Evolutionary conservation across 1,140 invertebrate genomes (phyloP), one percentile per base, ranked within the genome.

Genomic region (Penaeus chinensis): DNA sequence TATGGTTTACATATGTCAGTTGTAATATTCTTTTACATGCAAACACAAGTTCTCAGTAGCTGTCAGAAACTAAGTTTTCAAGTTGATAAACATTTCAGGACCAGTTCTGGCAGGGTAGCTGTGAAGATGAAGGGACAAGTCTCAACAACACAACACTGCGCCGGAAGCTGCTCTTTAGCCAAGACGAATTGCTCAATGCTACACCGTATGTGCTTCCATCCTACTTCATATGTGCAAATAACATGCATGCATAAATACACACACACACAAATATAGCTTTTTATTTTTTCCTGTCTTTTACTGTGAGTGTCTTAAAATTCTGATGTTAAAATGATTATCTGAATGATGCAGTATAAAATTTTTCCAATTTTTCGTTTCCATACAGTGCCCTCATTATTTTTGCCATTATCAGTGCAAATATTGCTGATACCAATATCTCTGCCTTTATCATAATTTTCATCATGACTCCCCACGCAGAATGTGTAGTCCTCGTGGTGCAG

Each of bases 141-240:
- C 42, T 89, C 2, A 89, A 82, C 80, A 89, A 80, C 60, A 85
- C 88, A 32, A 89, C 88, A 81, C 84, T 89, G 18, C 65, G 83
- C 62, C 83, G 88, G 1, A 89, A 89, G 62, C 71, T 89, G 2
- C 88, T 89, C 20, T 89, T 89, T 42, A 85, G 83, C 54, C 80
- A 77, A 11, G 84, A 85, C 4, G 88, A 89, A 27, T 47, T 85
- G 22, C 37, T 77, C n/a, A 76, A 66, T 76, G 84, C 61, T 20
- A 81, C 82, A 76, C 84, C 82, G 88, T 89, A 61, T 77, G 88
- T 85, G 18, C 24, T 37, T 13, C 20, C 18, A 3, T 27, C 22
- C 1, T 13, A 13, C 32, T 74, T 47, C 22, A 66, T 24, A 24
- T 11, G 61, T 18, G 11, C 24, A 63, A 37, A 20, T 19, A 37